Evolutionary conservation across 2,113 vertebrate species (phyloP).

Genomic region (Pedetes capensis): DNA sequence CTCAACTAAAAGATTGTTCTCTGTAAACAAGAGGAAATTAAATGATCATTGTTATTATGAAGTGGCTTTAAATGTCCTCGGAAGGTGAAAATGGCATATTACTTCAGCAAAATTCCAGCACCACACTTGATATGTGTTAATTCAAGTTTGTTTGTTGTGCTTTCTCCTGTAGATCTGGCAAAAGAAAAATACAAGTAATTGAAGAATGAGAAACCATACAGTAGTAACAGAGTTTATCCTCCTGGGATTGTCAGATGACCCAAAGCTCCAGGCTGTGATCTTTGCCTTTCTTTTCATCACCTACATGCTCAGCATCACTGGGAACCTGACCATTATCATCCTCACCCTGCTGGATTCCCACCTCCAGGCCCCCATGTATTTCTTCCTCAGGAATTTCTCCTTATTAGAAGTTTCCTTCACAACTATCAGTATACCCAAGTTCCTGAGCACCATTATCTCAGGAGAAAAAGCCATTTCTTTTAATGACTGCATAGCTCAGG

Average conservation of each 20-base stretch:
- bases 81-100: neutral
- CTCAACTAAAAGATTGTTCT: neutral
- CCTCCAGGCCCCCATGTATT: constrained; percentile 69
- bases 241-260: constrained; percentile 47
- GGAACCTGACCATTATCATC: constrained; percentile 63
- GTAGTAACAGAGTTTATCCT: constrained; percentile 66
- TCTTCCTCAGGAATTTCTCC: constrained; percentile 71
- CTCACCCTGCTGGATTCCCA: constrained; percentile 56
- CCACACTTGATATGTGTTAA: neutral
- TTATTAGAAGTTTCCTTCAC: constrained; percentile 66
- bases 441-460: constrained; percentile 58
- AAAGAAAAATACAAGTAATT: neutral
- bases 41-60: neutral
- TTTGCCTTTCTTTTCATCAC: constrained; percentile 62
- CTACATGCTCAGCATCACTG: constrained; percentile 64
- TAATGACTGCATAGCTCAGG: constrained; percentile 58
- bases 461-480: constrained; percentile 62
- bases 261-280: constrained; percentile 25
- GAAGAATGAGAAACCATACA: constrained; percentile 61
- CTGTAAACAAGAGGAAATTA: neutral
- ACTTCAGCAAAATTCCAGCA: neutral
- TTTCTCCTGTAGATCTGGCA: neutral
- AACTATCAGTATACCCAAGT: constrained; percentile 54
- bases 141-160: neutral
- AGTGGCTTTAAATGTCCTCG: neutral